Percentiles rank a stretch among this genome's conserved stretches.
These are phyloP conservation scores for Melozone crissalis DNA, from an alignment of 2,113 vertebrate species.

Conservation along the genomic window DNA sequence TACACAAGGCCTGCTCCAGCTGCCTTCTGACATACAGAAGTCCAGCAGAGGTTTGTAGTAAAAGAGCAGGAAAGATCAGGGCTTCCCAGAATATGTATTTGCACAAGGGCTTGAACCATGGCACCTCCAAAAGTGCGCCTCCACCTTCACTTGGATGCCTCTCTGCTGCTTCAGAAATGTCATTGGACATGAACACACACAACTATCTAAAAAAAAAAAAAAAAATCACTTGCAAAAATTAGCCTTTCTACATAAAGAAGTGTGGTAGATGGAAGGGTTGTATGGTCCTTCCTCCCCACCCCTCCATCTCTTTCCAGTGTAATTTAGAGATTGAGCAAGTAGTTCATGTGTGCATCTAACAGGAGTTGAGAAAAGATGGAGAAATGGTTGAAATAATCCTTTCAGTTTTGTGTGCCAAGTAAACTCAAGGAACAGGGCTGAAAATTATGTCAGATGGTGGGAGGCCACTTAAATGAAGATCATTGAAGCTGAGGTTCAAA, in stretches of 20 bases:
- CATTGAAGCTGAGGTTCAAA: slow-evolving; percentile 61
- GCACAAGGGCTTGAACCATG: not conserved
- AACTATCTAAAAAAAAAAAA: not conserved
- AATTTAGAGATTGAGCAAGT: not conserved
- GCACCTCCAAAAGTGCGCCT: not conserved
- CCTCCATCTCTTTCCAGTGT: not conserved
- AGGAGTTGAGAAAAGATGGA: not conserved
- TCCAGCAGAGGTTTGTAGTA: not conserved
- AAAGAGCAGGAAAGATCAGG: not conserved
- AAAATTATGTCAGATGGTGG: slow-evolving; percentile 38
- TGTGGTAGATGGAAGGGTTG: not conserved
- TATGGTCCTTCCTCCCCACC: fast-evolving
- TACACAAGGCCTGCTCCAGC: not conserved
- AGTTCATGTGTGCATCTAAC: not conserved
- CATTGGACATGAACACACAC: not conserved
- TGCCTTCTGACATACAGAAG: not conserved
- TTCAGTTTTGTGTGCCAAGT: not conserved
- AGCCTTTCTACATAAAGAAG: not conserved
- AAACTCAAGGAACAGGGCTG: not conserved
- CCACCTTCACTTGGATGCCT: not conserved
- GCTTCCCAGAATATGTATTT: not conserved
- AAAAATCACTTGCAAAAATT: not conserved
- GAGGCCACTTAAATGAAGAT: slow-evolving; percentile 22
- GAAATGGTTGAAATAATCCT: not conserved
- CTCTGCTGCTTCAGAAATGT: not conserved